Conservation (phyloP, 2,888 invertebrate species). For the Amphipoea lucens region DNA sequence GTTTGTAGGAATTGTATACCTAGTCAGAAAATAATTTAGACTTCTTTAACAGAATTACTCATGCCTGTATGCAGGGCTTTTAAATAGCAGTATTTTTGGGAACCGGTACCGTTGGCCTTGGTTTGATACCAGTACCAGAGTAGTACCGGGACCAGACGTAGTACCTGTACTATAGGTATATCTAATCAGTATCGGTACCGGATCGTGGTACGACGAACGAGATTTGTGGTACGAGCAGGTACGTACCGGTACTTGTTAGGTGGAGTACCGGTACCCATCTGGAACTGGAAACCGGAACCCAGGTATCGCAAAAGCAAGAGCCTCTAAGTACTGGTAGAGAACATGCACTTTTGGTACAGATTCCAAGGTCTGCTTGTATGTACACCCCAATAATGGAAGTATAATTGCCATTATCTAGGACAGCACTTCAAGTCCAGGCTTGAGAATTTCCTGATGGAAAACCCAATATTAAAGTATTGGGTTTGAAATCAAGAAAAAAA, state of each 20-base stretch:
- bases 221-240: no score
- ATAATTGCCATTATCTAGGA: neutral
- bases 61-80: neutral
- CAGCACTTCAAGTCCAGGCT: neutral
- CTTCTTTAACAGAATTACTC: neutral
- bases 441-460: neutral
- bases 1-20: no score
- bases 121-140: neutral
- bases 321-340: no score
- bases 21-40: neutral
- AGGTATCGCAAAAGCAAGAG: no score
- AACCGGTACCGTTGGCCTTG: neutral
- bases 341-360: no score
- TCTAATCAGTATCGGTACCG: no score
- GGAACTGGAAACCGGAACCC: no score
- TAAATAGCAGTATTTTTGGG: neutral
- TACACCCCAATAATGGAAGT: neutral
- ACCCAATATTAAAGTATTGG: no score
- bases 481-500: neutral
- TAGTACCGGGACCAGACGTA: neutral
- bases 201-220: no score
- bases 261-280: no score
- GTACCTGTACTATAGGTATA: neutral
- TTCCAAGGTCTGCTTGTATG: neutral
- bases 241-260: no score